phyloP scores from a whole-genome alignment of 2,113 vertebrate genomes.

The Ceyx cyanopectus region DNA sequence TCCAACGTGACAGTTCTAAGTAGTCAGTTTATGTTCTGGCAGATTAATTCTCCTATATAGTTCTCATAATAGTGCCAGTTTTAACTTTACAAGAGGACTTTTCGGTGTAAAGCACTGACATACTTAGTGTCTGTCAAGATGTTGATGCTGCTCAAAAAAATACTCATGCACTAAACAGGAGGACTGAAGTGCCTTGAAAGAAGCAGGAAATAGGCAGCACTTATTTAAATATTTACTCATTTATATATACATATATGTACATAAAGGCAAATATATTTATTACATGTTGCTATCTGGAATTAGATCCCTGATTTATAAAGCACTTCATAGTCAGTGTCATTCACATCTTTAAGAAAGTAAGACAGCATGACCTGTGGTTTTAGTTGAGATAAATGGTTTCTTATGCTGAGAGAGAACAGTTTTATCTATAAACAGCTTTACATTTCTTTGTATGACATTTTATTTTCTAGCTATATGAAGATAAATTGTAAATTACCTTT shows the following conservation, averaged over 20 bases:
- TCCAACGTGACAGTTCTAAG: background rate
- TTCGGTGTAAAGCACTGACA: background rate
- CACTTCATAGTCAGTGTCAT: background rate
- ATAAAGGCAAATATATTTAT: constrained; percentile 21
- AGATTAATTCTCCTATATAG: background rate
- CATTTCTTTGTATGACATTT: background rate
- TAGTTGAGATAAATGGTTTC: background rate
- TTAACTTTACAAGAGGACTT: background rate
- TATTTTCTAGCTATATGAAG: background rate
- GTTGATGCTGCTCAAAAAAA: constrained; percentile 15
- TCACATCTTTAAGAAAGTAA: background rate
- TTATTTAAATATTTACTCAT: constrained; percentile 33
- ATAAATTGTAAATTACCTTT: background rate
- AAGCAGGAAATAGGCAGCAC: constrained; percentile 1
- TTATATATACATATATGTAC: background rate
- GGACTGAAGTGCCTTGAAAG: constrained; percentile 4
- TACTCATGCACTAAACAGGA: background rate
- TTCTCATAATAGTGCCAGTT: background rate
- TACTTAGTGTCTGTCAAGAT: background rate
- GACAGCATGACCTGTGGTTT: background rate
- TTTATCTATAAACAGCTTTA: background rate
- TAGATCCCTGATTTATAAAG: constrained; percentile 16
- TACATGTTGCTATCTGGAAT: background rate
- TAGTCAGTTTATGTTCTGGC: background rate
- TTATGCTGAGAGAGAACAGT: background rate